Percentiles rank a stretch among this genome's conserved stretches.
Evolutionary conservation across 2,797 vertebrate genomes (phyloP).

Genomic region (Myotis daubentonii): DNA sequence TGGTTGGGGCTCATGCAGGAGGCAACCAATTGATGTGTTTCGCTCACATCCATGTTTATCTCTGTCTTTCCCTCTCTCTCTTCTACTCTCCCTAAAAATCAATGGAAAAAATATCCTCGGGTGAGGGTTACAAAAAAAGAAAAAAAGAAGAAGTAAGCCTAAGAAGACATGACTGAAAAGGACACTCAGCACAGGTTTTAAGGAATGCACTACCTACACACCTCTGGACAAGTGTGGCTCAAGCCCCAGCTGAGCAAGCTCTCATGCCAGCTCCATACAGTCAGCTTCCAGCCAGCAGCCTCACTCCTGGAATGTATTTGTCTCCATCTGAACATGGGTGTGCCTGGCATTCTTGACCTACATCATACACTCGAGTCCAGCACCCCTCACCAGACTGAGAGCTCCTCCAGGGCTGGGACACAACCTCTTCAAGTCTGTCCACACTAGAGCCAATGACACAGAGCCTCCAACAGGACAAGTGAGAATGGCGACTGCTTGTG

Average conservation of each 20-base stretch:
- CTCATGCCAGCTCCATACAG: background rate
- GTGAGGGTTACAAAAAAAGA: no score
- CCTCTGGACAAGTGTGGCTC: background rate
- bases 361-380: background rate
- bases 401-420: background rate
- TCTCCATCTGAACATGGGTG: background rate
- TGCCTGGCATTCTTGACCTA: constrained; percentile 40
- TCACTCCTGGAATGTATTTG: background rate
- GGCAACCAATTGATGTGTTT: no score
- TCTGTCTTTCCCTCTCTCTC: no score
- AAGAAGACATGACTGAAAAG: background rate
- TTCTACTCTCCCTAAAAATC: no score
- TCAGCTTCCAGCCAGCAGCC: background rate
- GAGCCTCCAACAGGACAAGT: background rate
- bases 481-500: background rate
- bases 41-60: no score
- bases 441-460: background rate
- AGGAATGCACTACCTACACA: background rate
- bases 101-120: no score
- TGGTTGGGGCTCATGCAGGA: no score
- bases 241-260: background rate
- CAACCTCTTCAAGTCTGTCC: background rate
- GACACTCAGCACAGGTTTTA: background rate
- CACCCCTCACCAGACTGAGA: background rate
- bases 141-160: background rate